phyloP scores from a whole-genome alignment of 2,797 vertebrate genomes.

The Labeo calbasu region DNA sequence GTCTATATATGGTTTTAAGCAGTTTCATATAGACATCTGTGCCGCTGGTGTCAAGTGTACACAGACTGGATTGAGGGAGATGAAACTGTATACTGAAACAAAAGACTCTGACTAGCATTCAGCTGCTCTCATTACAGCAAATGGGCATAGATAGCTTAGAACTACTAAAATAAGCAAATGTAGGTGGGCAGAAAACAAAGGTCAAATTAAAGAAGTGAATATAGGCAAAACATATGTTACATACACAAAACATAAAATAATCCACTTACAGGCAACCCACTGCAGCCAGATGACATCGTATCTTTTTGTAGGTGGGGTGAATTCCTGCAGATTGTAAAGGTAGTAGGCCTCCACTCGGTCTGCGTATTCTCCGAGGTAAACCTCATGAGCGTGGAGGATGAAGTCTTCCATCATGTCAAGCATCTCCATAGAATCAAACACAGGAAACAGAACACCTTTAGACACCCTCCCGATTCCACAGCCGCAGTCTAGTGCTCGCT shows the following conservation, averaged over 20 bases:
- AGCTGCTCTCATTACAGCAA: slow-evolving; percentile 18
- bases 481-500: slow-evolving; percentile 89
- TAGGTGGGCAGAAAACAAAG: slow-evolving; percentile 27
- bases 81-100: slow-evolving; percentile 43
- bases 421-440: slow-evolving; percentile 90
- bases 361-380: slow-evolving; percentile 83
- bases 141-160: slow-evolving; percentile 8
- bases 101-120: slow-evolving; percentile 43
- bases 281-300: slow-evolving; percentile 98
- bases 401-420: slow-evolving; percentile 96
- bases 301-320: slow-evolving; percentile 80
- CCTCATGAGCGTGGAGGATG: slow-evolving; percentile 88
- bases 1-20: slow-evolving; percentile 22
- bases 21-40: not conserved
- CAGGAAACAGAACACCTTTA: slow-evolving; percentile 89
- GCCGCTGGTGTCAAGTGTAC: slow-evolving; percentile 11
- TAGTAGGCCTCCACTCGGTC: slow-evolving; percentile 89
- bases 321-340: slow-evolving; percentile 90
- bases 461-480: slow-evolving; percentile 92
- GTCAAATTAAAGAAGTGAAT: not conserved
- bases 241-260: not conserved
- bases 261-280: slow-evolving; percentile 92
- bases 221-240: not conserved
- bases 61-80: slow-evolving; percentile 15
- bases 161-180: slow-evolving; percentile 44